phyloP scores from a whole-genome alignment of 2,888 invertebrate genomes.

The Drosophila mimetica region DNA sequence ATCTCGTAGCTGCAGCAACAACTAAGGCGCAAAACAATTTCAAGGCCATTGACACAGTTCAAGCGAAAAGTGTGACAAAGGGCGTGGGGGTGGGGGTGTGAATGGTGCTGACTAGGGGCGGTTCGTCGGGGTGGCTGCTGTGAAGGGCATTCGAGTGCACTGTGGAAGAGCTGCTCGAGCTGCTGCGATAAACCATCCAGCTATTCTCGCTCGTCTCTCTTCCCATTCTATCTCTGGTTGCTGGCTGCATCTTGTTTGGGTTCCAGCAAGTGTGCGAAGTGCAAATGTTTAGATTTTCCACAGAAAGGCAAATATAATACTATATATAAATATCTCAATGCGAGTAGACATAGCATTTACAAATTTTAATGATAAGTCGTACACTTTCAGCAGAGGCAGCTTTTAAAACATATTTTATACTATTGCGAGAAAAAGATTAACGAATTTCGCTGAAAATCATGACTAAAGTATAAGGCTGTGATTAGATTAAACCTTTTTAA shows the following conservation, averaged over 20 bases:
- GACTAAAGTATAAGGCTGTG: too few species aligned
- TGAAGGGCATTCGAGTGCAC: conserved; percentile 67
- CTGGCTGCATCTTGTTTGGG: conserved; percentile 40
- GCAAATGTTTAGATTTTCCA: conserved; percentile 74
- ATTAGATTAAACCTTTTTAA: too few species aligned
- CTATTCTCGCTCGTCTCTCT: conserved; percentile 22
- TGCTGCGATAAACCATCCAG: conserved; percentile 72
- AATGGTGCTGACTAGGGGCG: background rate
- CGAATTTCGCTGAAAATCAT: too few species aligned
- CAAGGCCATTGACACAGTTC: conserved; percentile 79
- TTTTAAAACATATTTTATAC: background rate
- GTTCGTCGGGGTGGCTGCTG: conserved; percentile 14
- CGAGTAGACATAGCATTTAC: background rate
- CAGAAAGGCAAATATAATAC: conserved; percentile 27
- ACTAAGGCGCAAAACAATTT: conserved; percentile 74
- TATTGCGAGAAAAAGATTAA: too few species aligned
- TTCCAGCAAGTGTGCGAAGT: conserved; percentile 65
- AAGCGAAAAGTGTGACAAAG: conserved; percentile 54
- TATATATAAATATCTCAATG: background rate
- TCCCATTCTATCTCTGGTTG: conserved; percentile 12
- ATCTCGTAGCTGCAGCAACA: conserved; percentile 33
- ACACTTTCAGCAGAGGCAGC: conserved; percentile 20
- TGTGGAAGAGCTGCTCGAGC: conserved; percentile 56
- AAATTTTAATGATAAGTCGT: background rate
- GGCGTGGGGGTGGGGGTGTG: background rate